phyloP scores from a whole-genome alignment of 2,888 invertebrate species.

The Alentia gelatinosa region DNA sequence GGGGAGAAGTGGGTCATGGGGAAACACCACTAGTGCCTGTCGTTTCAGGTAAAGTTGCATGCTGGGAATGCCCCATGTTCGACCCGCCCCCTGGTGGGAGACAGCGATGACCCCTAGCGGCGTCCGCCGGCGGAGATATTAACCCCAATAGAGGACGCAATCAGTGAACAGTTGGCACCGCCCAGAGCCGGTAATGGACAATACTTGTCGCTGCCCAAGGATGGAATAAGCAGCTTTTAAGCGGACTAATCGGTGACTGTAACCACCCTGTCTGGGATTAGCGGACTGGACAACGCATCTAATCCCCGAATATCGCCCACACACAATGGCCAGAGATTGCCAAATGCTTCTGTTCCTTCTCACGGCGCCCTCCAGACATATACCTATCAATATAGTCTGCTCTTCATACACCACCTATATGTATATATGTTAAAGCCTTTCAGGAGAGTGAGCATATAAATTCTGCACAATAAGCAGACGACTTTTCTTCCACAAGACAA shows the following conservation, averaged over 20 bases:
- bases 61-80: not conserved
- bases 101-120: not conserved
- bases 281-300: not conserved
- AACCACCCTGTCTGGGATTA: not conserved
- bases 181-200: not conserved
- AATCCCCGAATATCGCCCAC: not conserved
- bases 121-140: not conserved
- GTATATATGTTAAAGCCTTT: too few relatives aligned
- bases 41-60: not conserved
- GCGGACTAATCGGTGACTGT: slow-evolving; percentile 1
- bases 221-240: not conserved
- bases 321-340: not conserved
- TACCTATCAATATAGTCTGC: too few relatives aligned
- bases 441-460: too few relatives aligned
- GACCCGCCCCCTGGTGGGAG: not conserved
- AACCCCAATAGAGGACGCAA: not conserved
- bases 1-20: too few relatives aligned
- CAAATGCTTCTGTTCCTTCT: not conserved
- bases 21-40: too few relatives aligned
- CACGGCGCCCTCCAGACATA: too few relatives aligned
- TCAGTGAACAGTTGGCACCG: not conserved
- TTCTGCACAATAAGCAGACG: too few relatives aligned
- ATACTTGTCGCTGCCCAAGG: not conserved
- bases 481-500: too few relatives aligned
- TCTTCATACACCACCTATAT: too few relatives aligned